These are phyloP conservation scores for Rhimphoctona megacephalus DNA, from an alignment of 2,888 invertebrate genomes.

Conservation along the genomic window DNA sequence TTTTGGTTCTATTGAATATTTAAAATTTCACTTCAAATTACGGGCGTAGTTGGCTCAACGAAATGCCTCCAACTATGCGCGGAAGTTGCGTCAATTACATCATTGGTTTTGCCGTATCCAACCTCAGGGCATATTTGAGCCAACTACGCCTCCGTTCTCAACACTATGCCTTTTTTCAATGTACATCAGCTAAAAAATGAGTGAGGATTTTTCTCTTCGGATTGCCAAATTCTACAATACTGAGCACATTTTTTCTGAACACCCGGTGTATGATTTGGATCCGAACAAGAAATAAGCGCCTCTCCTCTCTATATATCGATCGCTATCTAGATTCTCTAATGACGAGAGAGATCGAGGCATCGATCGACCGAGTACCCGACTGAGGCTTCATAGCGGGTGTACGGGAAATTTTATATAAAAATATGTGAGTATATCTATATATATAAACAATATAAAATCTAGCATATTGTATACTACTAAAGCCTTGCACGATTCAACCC, in stretches of 20 bases:
- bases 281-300: slow-evolving; percentile 49
- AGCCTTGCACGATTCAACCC: slow-evolving; percentile 58
- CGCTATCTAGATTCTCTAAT: slow-evolving; percentile 68
- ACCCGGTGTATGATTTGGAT: slow-evolving; percentile 19
- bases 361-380: slow-evolving; percentile 67
- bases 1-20: no score
- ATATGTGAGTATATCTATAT: slow-evolving; percentile 6
- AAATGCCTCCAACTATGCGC: no score
- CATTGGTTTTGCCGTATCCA: no score
- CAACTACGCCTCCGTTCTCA: no score
- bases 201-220: not conserved
- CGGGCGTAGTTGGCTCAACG: no score
- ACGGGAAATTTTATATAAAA: slow-evolving; percentile 54
- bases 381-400: slow-evolving; percentile 64
- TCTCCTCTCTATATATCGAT: slow-evolving; percentile 66
- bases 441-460: slow-evolving; percentile 24
- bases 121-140: no score
- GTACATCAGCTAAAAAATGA: not conserved
- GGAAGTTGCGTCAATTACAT: no score
- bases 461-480: slow-evolving; percentile 36
- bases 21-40: no score
- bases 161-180: no score
- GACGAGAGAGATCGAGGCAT: slow-evolving; percentile 61
- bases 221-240: not conserved
- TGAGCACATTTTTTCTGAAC: not conserved